Evolutionary conservation across 2,113 vertebrate genomes (phyloP).

Genomic region (Copsychus sechellarum): DNA sequence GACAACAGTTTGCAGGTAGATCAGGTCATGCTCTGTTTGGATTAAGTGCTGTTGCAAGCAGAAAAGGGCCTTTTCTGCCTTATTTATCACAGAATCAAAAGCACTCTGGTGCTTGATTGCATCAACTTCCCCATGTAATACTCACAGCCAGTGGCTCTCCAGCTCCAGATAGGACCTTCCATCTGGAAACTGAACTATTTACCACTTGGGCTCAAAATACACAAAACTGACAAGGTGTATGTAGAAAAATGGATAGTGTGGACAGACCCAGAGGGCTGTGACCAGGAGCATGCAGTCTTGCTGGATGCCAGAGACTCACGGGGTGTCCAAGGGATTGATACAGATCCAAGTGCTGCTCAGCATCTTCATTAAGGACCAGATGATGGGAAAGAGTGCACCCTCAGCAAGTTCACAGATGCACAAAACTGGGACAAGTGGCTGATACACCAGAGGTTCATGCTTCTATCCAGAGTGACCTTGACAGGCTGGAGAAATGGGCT

Average conservation of each 20-base stretch:
- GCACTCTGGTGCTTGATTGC: background rate
- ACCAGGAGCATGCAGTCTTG: background rate
- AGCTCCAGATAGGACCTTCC: background rate
- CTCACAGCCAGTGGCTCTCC: background rate
- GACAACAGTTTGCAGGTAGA: background rate
- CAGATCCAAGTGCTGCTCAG: background rate
- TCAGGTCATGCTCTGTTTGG: slow-evolving; percentile 26
- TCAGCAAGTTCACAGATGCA: background rate
- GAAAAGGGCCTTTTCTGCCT: background rate
- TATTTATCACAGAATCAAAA: background rate
- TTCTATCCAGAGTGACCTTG: background rate
- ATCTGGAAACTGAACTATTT: background rate
- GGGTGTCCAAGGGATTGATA: background rate
- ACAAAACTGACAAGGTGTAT: background rate
- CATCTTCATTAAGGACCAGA: background rate
- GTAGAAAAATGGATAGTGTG: background rate
- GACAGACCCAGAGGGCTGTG: background rate
- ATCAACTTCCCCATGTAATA: background rate
- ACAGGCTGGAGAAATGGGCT: background rate
- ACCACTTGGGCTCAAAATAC: background rate
- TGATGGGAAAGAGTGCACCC: background rate
- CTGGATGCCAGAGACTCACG: background rate
- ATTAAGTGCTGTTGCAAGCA: background rate
- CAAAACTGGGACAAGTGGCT: background rate
- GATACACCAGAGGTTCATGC: background rate